These are phyloP conservation scores for Noctuana brunneofusca DNA, from an alignment of 2,888 invertebrate species.

Conservation along the genomic window DNA sequence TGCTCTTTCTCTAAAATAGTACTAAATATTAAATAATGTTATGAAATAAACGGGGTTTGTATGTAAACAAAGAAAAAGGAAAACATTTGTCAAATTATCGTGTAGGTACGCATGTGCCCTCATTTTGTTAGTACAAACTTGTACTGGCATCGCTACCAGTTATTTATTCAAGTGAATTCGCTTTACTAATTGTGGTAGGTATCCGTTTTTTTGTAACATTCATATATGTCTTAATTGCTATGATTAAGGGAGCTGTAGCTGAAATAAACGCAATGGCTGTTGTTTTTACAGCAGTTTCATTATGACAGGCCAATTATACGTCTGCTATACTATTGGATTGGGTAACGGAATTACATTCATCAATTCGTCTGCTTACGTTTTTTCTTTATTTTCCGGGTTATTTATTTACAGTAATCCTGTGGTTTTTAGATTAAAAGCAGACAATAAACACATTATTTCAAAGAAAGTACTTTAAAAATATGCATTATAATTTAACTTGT, in stretches of 20 bases:
- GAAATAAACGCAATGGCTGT: conserved; percentile 23
- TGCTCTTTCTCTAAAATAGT: background rate
- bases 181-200: conserved; percentile 42
- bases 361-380: background rate
- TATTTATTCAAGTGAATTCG: conserved; percentile 53
- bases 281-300: conserved; percentile 27
- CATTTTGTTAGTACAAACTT: conserved; percentile 40
- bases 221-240: conserved; percentile 32
- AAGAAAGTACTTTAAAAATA: too few species aligned
- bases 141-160: conserved; percentile 38
- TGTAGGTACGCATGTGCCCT: conserved; percentile 50
- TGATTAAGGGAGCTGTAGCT: conserved; percentile 29
- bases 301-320: conserved; percentile 32
- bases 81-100: conserved; percentile 51
- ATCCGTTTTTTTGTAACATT: conserved; percentile 34
- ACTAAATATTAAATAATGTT: background rate
- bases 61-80: conserved; percentile 21
- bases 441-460: too few species aligned
- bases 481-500: too few species aligned
- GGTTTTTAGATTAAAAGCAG: too few species aligned
- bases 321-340: conserved; percentile 26
- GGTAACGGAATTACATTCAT: conserved; percentile 18
- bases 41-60: background rate
- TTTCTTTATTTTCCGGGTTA: background rate
- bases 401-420: too few species aligned